A percentile compares a stretch with the other conserved stretches of the same genome.
Evolutionary conservation across 2,888 invertebrate genomes (phyloP).

Genomic region (Vandiemenella viatica): DNA sequence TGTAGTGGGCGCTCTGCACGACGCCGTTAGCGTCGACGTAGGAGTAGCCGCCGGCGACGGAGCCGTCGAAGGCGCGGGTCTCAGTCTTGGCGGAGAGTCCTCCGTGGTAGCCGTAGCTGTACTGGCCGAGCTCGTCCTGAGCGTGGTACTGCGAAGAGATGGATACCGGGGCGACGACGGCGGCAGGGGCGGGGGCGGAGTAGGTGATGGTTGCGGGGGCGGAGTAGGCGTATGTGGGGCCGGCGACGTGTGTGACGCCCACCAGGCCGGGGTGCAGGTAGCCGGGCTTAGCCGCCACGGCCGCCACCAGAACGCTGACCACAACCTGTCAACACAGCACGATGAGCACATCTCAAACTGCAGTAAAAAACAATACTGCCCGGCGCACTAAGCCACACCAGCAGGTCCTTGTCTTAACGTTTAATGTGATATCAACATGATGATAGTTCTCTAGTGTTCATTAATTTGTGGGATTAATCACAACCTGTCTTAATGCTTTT

Average conservation of each 20-base stretch:
- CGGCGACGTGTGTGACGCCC: constrained; percentile 4
- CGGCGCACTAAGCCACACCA: too few relatives aligned
- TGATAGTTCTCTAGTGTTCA: too few relatives aligned
- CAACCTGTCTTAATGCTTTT: too few relatives aligned
- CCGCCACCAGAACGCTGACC: neutral
- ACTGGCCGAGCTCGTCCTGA: constrained; percentile 30
- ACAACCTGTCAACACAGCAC: neutral
- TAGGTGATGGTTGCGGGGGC: constrained; percentile 21
- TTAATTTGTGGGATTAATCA: too few relatives aligned
- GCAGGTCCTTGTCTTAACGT: too few relatives aligned
- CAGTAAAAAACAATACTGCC: too few relatives aligned
- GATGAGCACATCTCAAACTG: too few relatives aligned
- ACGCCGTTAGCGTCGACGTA: constrained; percentile 42
- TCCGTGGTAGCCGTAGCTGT: constrained; percentile 27
- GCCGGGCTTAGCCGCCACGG: constrained; percentile 6
- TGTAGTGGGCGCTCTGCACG: constrained; percentile 22
- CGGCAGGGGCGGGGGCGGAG: constrained; percentile 20
- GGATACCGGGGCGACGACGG: constrained; percentile 17
- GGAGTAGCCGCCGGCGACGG: constrained; percentile 43
- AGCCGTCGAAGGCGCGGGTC: constrained; percentile 38
- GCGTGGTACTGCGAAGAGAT: constrained; percentile 21
- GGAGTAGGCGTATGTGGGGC: constrained; percentile 21
- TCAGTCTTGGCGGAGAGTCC: constrained; percentile 18
- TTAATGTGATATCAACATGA: too few relatives aligned
- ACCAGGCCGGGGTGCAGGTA: constrained; percentile 1